Percentiles rank a stretch among this genome's conserved stretches.
These are phyloP conservation scores for Oncorhynchus gorbuscha DNA, from an alignment of 2,113 vertebrate species.

Conservation along the genomic window DNA sequence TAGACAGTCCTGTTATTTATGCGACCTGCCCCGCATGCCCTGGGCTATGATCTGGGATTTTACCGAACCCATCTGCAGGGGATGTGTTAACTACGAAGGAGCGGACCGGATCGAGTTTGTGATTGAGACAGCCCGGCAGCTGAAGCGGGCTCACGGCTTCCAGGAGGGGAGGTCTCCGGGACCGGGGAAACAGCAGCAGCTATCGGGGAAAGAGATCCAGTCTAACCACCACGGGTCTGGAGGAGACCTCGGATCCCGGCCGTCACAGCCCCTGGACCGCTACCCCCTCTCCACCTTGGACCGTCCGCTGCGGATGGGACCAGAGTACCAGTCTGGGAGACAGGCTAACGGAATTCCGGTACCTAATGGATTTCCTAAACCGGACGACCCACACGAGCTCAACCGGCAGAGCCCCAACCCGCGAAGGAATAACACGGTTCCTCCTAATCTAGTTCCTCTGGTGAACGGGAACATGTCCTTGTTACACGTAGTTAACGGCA, in stretches of 20 bases:
- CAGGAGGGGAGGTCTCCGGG: constrained; percentile 71
- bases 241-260: constrained; percentile 74
- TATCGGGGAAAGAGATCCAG: constrained; percentile 78
- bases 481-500: constrained; percentile 75
- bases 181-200: constrained; percentile 49
- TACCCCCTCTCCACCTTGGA: constrained; percentile 81
- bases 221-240: constrained; percentile 68
- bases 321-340: constrained; percentile 80
- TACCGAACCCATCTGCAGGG: constrained; percentile 78
- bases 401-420: constrained; percentile 91
- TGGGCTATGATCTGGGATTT: constrained; percentile 85
- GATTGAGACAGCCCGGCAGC: constrained; percentile 78
- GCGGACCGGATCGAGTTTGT: constrained; percentile 88
- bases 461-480: constrained; percentile 80
- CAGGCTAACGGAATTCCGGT: constrained; percentile 82
- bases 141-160: constrained; percentile 78
- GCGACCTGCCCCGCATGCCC: constrained; percentile 80
- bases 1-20: constrained; percentile 81
- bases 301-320: constrained; percentile 78
- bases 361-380: constrained; percentile 89
- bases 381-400: constrained; percentile 88
- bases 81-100: constrained; percentile 84
- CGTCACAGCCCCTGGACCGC: constrained; percentile 85
- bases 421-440: constrained; percentile 82
- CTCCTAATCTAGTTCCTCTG: constrained; percentile 85